Conservation (phyloP, 2,888 invertebrate genomes). For the Perizoma affinitatum region DNA sequence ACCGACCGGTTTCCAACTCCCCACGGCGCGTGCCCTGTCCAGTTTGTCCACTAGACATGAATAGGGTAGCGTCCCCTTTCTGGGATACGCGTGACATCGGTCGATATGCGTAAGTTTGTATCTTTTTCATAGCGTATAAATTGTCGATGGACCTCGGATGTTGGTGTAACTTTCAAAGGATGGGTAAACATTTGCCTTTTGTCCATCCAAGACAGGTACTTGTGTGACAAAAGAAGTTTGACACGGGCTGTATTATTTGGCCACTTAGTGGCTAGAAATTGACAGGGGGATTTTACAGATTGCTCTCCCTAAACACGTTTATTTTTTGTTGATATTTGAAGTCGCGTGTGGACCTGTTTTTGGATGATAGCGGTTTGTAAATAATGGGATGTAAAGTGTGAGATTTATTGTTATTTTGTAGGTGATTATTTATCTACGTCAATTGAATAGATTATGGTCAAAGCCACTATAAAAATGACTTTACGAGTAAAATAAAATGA, state of each 20-base stretch:
- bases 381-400: constrained; percentile 57
- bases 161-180: constrained; percentile 55
- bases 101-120: constrained; percentile 43
- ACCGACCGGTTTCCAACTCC: constrained; percentile 67
- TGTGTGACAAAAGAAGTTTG: constrained; percentile 63
- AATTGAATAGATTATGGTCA: constrained; percentile 6
- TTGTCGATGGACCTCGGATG: constrained; percentile 77
- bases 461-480: constrained; percentile 2
- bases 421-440: constrained; percentile 40
- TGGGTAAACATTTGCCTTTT: constrained; percentile 69
- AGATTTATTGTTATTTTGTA: constrained; percentile 50
- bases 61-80: constrained; percentile 41
- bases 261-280: constrained; percentile 73
- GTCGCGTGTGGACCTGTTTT: constrained; percentile 72
- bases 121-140: constrained; percentile 64
- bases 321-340: constrained; percentile 55
- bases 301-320: constrained; percentile 71
- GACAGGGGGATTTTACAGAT: constrained; percentile 66
- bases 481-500: no score
- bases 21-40: constrained; percentile 62
- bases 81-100: constrained; percentile 48
- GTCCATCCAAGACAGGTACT: constrained; percentile 69
- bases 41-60: constrained; percentile 47
- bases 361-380: constrained; percentile 57
- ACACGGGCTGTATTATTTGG: constrained; percentile 71